These are phyloP conservation scores for Neosalanx taihuensis DNA, from an alignment of 2,797 vertebrate species.

Conservation along the genomic window DNA sequence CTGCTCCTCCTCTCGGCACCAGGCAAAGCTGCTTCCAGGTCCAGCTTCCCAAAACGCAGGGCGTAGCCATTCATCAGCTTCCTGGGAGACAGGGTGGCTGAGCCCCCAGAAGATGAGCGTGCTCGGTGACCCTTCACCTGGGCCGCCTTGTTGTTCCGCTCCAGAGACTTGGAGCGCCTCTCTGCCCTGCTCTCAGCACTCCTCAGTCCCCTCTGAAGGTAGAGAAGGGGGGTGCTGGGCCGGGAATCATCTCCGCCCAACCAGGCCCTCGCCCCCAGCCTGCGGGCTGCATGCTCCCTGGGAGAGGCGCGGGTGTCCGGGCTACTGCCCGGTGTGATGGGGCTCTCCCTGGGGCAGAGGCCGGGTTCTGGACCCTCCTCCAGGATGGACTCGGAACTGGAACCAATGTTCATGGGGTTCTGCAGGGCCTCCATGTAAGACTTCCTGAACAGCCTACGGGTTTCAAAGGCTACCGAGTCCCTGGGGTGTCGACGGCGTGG, in stretches of 20 bases:
- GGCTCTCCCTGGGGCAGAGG: conserved; percentile 41
- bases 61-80: conserved; percentile 75
- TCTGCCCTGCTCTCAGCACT: conserved; percentile 59
- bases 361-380: conserved; percentile 70
- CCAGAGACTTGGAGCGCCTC: conserved; percentile 77
- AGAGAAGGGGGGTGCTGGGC: conserved; percentile 62
- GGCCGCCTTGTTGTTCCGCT: conserved; percentile 70
- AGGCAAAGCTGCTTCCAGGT: conserved; percentile 64
- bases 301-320: conserved; percentile 50
- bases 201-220: conserved; percentile 61
- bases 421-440: conserved; percentile 87
- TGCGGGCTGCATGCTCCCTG: conserved; percentile 57
- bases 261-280: conserved; percentile 61
- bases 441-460: conserved; percentile 79
- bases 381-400: conserved; percentile 81
- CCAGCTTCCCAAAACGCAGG: conserved; percentile 68
- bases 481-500: conserved; percentile 63
- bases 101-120: conserved; percentile 69
- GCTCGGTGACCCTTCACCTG: conserved; percentile 72
- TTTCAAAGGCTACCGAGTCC: conserved; percentile 74
- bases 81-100: conserved; percentile 61
- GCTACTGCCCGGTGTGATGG: conserved; percentile 54
- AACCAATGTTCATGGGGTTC: conserved; percentile 85
- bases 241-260: conserved; percentile 61
- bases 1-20: conserved; percentile 62